A percentile compares a stretch with the other conserved stretches of the same genome.
Evolutionary conservation across 2,797 vertebrate species (phyloP).

Genomic region (Hapalemur alaotrensis): DNA sequence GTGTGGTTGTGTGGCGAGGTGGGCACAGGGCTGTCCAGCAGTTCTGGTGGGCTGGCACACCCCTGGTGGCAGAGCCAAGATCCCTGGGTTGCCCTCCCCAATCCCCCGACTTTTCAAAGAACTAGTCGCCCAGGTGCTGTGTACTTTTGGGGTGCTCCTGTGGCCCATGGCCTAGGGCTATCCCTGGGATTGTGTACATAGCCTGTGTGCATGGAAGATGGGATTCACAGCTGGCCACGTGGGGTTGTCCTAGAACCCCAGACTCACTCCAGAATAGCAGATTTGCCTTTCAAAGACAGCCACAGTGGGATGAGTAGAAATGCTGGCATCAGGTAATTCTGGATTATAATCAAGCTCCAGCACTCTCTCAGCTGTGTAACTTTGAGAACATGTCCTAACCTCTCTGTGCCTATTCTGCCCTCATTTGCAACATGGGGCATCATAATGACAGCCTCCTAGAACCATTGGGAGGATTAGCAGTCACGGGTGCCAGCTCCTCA

Average conservation of each 20-base stretch:
- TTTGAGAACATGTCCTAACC: background rate
- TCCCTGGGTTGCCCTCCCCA: background rate
- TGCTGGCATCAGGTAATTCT: background rate
- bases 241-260: background rate
- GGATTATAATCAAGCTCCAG: background rate
- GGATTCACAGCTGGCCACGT: background rate
- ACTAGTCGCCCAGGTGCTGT: background rate
- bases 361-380: background rate
- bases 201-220: background rate
- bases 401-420: background rate
- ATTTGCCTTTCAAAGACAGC: background rate
- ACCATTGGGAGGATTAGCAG: background rate
- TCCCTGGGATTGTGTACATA: background rate
- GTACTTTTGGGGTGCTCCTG: background rate
- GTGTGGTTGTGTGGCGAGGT: background rate
- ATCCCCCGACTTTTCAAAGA: background rate
- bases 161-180: background rate
- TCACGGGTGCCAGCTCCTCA: accelerated
- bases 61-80: background rate
- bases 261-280: background rate
- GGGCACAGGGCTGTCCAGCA: background rate
- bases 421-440: background rate
- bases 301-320: background rate
- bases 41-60: background rate
- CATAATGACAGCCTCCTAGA: background rate